Base-by-base conservation (phyloP, 2,113 vertebrate genomes). In the Etheostoma cragini region DNA sequence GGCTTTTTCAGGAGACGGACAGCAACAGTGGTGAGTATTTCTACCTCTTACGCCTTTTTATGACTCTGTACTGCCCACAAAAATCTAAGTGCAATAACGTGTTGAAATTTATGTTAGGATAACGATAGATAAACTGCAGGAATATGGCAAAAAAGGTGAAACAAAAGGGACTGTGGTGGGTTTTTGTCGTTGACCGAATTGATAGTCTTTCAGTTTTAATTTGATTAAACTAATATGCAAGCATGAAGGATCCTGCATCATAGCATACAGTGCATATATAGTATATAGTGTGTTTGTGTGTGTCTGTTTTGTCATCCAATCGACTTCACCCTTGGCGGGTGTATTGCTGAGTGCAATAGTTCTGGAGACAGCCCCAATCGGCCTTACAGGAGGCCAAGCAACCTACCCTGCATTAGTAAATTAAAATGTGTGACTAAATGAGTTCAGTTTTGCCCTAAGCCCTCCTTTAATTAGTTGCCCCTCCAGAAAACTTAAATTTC, bases 401-500 rank as follows among this genome's bases (percentile, higher is more conserved):
- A 8, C 35, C 35, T 35, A 8, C 38, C 38, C 38, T 42, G 38
- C 38, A 42, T 8, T 6, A 42, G 38, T 11, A 42, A 10, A 14
- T 45, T 63, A 21, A 65, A 47, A 57, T 54, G 6, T 46, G 6
- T 58, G 56, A 30, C 17, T 58, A 30, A 30, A 33, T 17, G 12
- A 61, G 21, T 24, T 54, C 2, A 45, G 12, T n/a, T 58, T 33
- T 22, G 52, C 35, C 35, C 35, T 16, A 2, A 45, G 49, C 56
- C 26, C 53, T 38, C 15, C 19, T 53, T 58, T 68, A 67, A 67
- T 76, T 67, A 73, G 71, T 19, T 22, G 45, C 56, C 35, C 46
- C 35, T 30, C n/a, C 24, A 61, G 42, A 61, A 35, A 19, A 22
- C 24, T 33, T 38, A 35, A 7, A 35, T 35, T 35, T 35, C 35